Conservation (phyloP, 2,113 vertebrate species). For the Microcebus ravelobensis region DNA sequence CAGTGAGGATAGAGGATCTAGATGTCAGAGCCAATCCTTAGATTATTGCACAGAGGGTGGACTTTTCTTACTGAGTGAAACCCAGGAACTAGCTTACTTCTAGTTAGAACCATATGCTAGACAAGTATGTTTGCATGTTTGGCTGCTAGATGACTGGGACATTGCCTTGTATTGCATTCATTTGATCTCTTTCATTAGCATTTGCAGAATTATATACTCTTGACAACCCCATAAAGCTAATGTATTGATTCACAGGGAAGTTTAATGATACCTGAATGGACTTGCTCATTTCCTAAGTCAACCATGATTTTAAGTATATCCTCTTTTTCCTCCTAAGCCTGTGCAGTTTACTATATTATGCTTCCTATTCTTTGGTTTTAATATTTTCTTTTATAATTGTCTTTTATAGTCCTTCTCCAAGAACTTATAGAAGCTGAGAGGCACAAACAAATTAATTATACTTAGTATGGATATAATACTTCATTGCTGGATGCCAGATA, state of each 20-base stretch:
- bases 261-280: background rate
- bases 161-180: background rate
- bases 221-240: background rate
- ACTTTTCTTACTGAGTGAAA: background rate
- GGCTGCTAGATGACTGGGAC: background rate
- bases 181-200: background rate
- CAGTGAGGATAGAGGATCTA: background rate
- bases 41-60: background rate
- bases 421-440: constrained; percentile 8
- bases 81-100: background rate
- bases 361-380: background rate
- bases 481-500: background rate
- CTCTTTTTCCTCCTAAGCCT: background rate
- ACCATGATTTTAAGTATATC: background rate
- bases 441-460: background rate
- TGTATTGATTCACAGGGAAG: background rate
- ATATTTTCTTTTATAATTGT: constrained; percentile 12
- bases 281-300: background rate
- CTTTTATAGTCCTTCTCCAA: background rate
- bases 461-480: background rate
- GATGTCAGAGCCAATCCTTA: background rate
- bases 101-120: background rate
- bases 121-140: background rate
- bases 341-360: background rate
- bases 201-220: background rate